Base-by-base conservation (phyloP, 1,140 invertebrate genomes). In the Cepaea nemoralis region DNA sequence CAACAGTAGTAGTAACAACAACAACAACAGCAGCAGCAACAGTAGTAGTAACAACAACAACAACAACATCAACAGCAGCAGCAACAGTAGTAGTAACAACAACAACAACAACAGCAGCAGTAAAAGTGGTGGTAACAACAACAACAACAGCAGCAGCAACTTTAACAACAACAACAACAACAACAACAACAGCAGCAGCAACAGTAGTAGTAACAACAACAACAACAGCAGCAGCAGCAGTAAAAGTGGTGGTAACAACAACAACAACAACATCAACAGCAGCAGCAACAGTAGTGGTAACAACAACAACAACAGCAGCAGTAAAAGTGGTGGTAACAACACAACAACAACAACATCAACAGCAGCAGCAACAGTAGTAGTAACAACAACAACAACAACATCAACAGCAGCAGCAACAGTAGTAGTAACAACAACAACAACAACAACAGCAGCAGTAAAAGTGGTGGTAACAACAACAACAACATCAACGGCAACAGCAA, bases 1-100 rank as follows among this genome's bases (percentile, higher is more conserved):
- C 19, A 48, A 19, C 19, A 48, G 45, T 48, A 19, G 45, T 48
- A 19, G 45, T 48, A 19, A 19, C 19, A 48, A 19, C 19, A 48
- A 19, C 19, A 48, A 19, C 19, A 48, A 19, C 45, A 48, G 45
- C 45, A 67, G 33, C 27, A n/a, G 33, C 27, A n/a, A n/a, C 27
- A n/a, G 33, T 67, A n/a, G 33, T 67, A 67, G 33, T 67, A n/a
- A n/a, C 33, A 67, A n/a, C 27, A 67, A n/a, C 27, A 67, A n/a
- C 27, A n/a, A n/a, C 27, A n/a, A n/a, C 27, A n/a, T 8, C 27
- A n/a, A n/a, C 27, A n/a, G 33, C 27, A 67, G 33, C 27, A 67
- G 33, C 27, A n/a, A n/a, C 27, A 67, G 33, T 67, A 67, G 33
- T 67, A 67, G 33, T 27, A 67, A n/a, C 12, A 27, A n/a, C 27